Base-by-base conservation (phyloP, 2,888 invertebrate genomes). In the Rhamphomyia laevipes region DNA sequence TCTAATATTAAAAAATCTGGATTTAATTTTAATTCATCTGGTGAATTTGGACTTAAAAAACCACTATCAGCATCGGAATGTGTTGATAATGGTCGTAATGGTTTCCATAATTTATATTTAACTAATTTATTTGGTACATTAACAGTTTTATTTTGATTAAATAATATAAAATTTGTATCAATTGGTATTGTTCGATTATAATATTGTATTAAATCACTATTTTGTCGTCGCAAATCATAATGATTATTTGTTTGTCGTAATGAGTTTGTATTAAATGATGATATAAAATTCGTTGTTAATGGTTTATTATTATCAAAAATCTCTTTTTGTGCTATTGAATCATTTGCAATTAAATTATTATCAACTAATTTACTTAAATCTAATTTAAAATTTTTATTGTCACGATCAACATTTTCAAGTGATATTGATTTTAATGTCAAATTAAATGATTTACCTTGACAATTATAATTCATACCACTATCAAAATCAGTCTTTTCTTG, bases 51-150 rank as follows among this genome's bases (percentile, higher is more conserved):
- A 56, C 79, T 79, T 43, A 80, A 63, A 58, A 80, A 79, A 5
- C 80, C 80, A 63, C 80, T 80, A 61, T 80, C 80, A 12, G 78
- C 77, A 67, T 80, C 80, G 66, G 80, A 80, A 55, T 76, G 67
- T 3, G 64, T 65, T 6, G 70, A 71, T 0, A 68, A 51, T 2
- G 70, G 70, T 15, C 70, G 59, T 9, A 27, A 7, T 3, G 66
- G 61, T 43, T 68, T 68, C 2, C 67, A 60, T 51, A 69, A 63
- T 59, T 68, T 69, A 53, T 68, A 68, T 55, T 66, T 69, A 10
- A n/a, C n/a, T n/a, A 38, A 16, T 16, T 17, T 17, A 42, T 42
- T 42, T 11, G 7, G 6, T 21, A 4, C 12, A 21, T 21, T 21
- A 9, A 6, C 3, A 16, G n/a, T 42, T 17, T 1, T 17, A 13